Evolutionary conservation across 2,888 invertebrate genomes (phyloP), one percentile per base, ranked within the genome.

Genomic region (Hipparchia sbordonii): DNA sequence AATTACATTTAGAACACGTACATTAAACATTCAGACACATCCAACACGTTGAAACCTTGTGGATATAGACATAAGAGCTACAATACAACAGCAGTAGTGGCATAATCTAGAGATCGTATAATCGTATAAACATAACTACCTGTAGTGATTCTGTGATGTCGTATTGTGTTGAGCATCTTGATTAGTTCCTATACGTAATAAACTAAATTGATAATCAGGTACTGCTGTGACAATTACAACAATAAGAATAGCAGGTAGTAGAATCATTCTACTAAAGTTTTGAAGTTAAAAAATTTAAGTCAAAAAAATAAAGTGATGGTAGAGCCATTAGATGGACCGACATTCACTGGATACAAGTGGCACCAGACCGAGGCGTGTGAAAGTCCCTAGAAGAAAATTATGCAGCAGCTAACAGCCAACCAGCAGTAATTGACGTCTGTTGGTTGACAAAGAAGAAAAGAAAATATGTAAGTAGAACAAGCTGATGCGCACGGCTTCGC

Each of bases 1-100:
- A 74, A 79, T 79, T 75, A 73, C 72, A 76, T 77, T 74, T 67
- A 61, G 60, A 72, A 70, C 69, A 70, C 75, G 71, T 73, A 68
- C 45, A 67, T 46, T 46, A 45, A 45, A 67, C 56, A 45, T 56
- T 62, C 45, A 10, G 33, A 65, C n/a, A 68, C 61, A 69, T 63
- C 59, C 54, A 60, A n/a, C 56, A 68, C 9, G 10, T 46, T 6
- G 67, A 56, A 69, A 23, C 66, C 69, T 54, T 74, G 61, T 62
- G 52, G 6, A 48, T 0, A 52, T 67, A 8, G 0, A n/a, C 6
- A 57, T 67, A 72, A 60, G 59, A 2, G 57, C 62, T 52, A 70
- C 48, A 70, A 67, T 74, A 2, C 54, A 54, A 62, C 52, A 70
- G 23, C 57, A 70, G 45, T 66, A 33, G 2, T 13, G 6, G 63